Conservation (phyloP, 2,888 invertebrate genomes). For the Blomia tropicalis region DNA sequence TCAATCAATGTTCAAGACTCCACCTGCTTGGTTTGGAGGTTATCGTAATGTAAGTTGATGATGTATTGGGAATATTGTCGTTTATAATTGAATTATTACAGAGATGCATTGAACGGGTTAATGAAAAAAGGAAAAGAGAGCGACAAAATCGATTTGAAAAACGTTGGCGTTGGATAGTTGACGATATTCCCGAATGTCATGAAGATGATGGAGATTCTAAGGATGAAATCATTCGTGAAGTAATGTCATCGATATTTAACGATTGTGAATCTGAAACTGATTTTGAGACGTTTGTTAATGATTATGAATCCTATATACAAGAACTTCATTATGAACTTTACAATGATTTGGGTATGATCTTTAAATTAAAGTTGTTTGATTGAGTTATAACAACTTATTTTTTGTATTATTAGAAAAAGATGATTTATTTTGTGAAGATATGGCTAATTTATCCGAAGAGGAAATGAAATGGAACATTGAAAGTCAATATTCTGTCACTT, state of each 20-base stretch:
- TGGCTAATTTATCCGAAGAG: background rate
- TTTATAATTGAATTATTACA: too few relatives aligned
- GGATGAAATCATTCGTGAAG: background rate
- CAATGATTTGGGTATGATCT: background rate
- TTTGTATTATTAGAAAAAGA: background rate
- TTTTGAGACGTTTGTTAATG: background rate
- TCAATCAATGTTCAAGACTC: background rate
- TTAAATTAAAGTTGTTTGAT: too few relatives aligned
- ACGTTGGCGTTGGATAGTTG: too few relatives aligned
- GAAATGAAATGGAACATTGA: conserved; percentile 1
- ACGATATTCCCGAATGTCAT: too few relatives aligned
- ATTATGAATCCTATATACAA: background rate
- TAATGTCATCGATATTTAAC: background rate
- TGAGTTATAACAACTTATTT: background rate
- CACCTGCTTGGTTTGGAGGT: background rate
- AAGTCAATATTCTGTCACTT: conserved; percentile 1
- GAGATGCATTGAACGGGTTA: too few relatives aligned
- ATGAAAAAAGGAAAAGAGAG: too few relatives aligned
- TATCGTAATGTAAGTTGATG: background rate
- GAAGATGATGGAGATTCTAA: background rate
- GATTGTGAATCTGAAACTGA: background rate
- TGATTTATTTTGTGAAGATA: background rate
- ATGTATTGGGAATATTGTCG: background rate
- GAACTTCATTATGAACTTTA: background rate
- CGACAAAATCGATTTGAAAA: too few relatives aligned